Base-by-base conservation (phyloP, 2,113 vertebrate species). In the Copsychus sechellarum region DNA sequence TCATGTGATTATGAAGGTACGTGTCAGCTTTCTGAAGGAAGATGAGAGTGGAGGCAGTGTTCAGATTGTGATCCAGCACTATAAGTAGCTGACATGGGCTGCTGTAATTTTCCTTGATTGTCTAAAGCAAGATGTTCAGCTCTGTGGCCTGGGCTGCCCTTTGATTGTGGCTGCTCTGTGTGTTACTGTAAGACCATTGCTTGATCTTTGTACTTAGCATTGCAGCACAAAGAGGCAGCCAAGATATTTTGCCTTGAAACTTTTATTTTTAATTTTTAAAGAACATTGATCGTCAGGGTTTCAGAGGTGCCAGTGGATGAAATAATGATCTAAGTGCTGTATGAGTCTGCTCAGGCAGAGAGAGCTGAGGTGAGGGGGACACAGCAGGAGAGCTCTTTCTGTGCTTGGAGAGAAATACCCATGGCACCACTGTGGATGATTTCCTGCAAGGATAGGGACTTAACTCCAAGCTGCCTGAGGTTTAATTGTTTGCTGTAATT, bases 391-490 rank as follows among this genome's bases (percentile, higher is more conserved):
- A 72, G 3, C 6, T 45, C 26, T 58, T 50, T 26, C 34, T 28
- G 16, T 69, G 25, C 48, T 88, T 36, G 24, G 24, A 48, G 12
- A 65, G 42, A 11, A 85, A 5, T 7, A 74, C 2, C 9, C 6
- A 0, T 1, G 1, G 1, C 36, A 31, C 19, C 0, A 1, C 25
- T 28, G 10, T 4, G 2, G 1, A 1, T 11, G 34, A 26, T 62
- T 69, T 62, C 33, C 50, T 90, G 24, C 29, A 51, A 20, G 26
- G 31, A 14, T 0, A 6, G 40, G 5, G 13, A 12, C 14, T 64
- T 40, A 17, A n/a, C 9, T 70, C 34, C 15, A 13, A 9, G 25
- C 29, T 80, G 40, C 20, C 28, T 42, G 25, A 43, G 7, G 20
- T 40, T 88, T 61, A 2, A 24, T 36, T 65, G 26, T 47, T 14